A percentile compares a stretch with the other conserved stretches of the same genome.
These are phyloP conservation scores for Silurus lanzhouensis DNA, from an alignment of 2,797 vertebrate species.

Conservation along the genomic window DNA sequence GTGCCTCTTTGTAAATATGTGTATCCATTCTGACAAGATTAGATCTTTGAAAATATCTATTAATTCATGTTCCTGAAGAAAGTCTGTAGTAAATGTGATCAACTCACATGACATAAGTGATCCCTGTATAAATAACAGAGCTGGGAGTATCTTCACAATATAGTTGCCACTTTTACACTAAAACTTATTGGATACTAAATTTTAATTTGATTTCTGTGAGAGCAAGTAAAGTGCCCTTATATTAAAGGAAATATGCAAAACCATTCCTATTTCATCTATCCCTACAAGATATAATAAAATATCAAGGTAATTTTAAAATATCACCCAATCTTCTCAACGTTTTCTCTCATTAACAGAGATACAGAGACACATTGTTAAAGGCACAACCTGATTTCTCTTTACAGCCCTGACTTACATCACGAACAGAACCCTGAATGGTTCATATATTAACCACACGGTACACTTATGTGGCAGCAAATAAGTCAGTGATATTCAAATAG, in stretches of 20 bases:
- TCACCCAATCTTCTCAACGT: neutral
- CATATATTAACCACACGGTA: slow-evolving; percentile 2
- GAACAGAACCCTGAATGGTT: neutral
- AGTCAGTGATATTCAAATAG: neutral
- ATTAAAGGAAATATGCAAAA: neutral
- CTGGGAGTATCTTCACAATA: neutral
- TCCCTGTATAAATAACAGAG: neutral
- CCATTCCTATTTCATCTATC: no score
- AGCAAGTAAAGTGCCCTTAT: neutral
- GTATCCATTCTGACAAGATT: neutral
- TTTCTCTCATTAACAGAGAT: neutral
- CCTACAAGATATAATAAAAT: neutral
- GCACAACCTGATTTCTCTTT: neutral
- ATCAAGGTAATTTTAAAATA: neutral
- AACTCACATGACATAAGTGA: neutral
- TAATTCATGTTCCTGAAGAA: neutral
- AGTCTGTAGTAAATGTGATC: neutral
- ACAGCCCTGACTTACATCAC: neutral
- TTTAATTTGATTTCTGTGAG: neutral
- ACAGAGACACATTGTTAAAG: neutral
- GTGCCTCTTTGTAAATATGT: slow-evolving; percentile 19
- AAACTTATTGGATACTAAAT: neutral
- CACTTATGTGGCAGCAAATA: neutral
- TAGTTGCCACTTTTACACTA: neutral
- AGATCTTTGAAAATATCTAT: neutral